A percentile compares a stretch with the other conserved stretches of the same genome.
Conservation (phyloP, 2,888 invertebrate genomes). For the Noctua comes region DNA sequence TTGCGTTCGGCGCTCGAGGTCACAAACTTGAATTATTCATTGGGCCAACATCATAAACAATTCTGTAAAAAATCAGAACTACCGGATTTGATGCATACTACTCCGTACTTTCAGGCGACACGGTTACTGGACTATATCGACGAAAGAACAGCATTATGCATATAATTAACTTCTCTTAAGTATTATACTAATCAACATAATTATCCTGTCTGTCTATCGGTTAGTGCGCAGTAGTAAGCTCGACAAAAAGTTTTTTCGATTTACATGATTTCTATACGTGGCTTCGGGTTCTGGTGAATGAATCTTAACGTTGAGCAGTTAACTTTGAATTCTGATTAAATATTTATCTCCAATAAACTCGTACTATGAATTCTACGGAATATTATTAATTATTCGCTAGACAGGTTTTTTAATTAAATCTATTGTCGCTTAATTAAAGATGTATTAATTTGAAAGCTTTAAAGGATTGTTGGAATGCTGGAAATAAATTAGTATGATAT, state of each 20-base stretch:
- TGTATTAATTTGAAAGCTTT: conserved; percentile 31
- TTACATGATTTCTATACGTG: neutral
- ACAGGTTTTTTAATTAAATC: conserved; percentile 47
- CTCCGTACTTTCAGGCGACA: too few relatives aligned
- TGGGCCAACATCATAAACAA: too few relatives aligned
- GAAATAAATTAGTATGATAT: conserved; percentile 21
- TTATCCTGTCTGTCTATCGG: neutral
- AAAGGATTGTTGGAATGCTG: conserved; percentile 14
- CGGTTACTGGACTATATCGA: too few relatives aligned
- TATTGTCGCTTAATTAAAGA: conserved; percentile 30
- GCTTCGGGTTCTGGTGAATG: conserved; percentile 1
- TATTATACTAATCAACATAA: neutral
- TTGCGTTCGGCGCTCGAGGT: too few relatives aligned
- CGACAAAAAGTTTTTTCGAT: neutral
- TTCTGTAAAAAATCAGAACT: too few relatives aligned
- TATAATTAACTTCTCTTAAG: neutral
- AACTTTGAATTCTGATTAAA: conserved; percentile 31
- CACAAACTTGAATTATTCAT: too few relatives aligned
- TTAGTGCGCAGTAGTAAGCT: neutral
- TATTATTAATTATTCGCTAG: conserved; percentile 36
- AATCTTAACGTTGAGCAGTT: conserved; percentile 10
- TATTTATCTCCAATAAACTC: conserved; percentile 27
- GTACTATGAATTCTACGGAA: conserved; percentile 24
- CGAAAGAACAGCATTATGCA: too few relatives aligned
- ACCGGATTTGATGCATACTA: too few relatives aligned